Evolutionary conservation across 2,888 invertebrate genomes (phyloP).

Genomic region (Cantharis nigra): DNA sequence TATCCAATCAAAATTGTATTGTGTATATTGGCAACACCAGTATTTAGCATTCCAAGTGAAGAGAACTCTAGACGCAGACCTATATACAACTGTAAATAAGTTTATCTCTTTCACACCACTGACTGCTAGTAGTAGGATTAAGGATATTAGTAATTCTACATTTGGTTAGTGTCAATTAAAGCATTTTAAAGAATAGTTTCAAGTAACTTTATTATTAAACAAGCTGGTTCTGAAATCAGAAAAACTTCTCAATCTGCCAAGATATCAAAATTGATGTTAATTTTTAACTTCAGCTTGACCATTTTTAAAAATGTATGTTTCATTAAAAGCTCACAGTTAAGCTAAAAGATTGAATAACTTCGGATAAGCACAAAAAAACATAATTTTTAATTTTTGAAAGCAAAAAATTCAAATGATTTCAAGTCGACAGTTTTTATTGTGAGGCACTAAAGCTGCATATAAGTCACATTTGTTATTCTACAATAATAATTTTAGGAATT

Average conservation of each 20-base stretch:
- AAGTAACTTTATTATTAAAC: background rate
- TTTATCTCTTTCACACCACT: too few species aligned
- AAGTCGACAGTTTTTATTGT: background rate
- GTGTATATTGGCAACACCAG: too few species aligned
- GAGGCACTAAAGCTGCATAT: conserved; percentile 9
- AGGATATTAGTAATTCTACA: background rate
- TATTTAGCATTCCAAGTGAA: too few species aligned
- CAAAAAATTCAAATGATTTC: background rate
- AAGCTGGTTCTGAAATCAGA: background rate
- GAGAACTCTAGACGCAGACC: too few species aligned
- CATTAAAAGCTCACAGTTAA: background rate
- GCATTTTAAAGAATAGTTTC: background rate
- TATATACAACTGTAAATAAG: too few species aligned
- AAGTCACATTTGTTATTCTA: conserved; percentile 4
- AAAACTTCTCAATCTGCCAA: background rate
- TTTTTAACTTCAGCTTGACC: background rate
- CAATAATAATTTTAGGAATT: background rate
- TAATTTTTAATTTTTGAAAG: background rate
- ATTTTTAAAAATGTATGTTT: background rate
- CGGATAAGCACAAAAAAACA: background rate
- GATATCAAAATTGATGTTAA: background rate
- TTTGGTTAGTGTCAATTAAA: background rate
- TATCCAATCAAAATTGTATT: too few species aligned
- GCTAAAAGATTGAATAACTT: background rate
- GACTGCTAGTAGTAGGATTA: too few species aligned